A percentile compares a stretch with the other conserved stretches of the same genome.
Conservation (phyloP, 1,140 invertebrate genomes). For the Leucophenga varia region DNA sequence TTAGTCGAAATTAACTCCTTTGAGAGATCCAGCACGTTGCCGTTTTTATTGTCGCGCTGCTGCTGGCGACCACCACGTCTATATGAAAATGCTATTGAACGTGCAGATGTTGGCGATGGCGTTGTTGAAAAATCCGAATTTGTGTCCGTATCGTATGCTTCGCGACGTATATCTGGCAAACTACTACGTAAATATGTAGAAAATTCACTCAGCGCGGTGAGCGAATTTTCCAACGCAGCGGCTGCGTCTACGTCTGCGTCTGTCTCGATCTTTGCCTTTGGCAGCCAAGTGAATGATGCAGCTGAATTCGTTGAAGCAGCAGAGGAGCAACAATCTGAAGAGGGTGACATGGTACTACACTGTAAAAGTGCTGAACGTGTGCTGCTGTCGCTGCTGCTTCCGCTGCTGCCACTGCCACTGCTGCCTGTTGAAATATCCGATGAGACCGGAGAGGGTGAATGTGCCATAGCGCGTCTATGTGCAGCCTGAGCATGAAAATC, state of each 20-base stretch:
- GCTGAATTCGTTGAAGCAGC: constrained; percentile 46
- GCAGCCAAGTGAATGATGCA: constrained; percentile 55
- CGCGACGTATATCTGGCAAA: constrained; percentile 53
- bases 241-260: background rate
- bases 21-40: constrained; percentile 8
- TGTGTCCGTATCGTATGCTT: constrained; percentile 31
- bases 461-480: constrained; percentile 45
- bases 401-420: constrained; percentile 33
- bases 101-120: too few relatives aligned
- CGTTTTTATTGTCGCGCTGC: background rate
- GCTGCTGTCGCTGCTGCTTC: constrained; percentile 8
- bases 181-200: constrained; percentile 25
- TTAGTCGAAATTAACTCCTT: too few relatives aligned
- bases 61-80: background rate
- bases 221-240: constrained; percentile 13
- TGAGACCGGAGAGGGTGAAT: constrained; percentile 32
- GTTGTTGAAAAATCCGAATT: background rate
- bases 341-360: constrained; percentile 44
- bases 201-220: too few relatives aligned
- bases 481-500: constrained; percentile 27
- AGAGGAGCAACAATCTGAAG: too few relatives aligned
- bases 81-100: too few relatives aligned
- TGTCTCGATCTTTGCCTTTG: constrained; percentile 13
- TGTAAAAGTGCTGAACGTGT: constrained; percentile 32
- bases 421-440: constrained; percentile 22